Evolutionary conservation across 2,797 vertebrate genomes (phyloP), one percentile per base, ranked within the genome.

Genomic region (Hemibagrus guttatus): DNA sequence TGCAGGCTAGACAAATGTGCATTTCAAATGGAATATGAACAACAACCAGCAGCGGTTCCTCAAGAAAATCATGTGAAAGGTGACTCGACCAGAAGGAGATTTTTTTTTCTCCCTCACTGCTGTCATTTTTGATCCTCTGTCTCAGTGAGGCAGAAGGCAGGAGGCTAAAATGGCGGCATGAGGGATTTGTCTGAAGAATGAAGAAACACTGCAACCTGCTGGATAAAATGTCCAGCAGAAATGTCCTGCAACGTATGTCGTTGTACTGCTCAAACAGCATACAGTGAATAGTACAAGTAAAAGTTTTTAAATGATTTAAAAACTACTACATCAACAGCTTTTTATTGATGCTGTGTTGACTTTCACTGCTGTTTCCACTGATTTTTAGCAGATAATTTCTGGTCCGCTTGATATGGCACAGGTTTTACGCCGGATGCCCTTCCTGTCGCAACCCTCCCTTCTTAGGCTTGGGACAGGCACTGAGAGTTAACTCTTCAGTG

Each of bases 181-280:
- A 28, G 11, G 8, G 6, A 0, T 1, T 0, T 31, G 64, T n/a
- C 84, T 78, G 1, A 8, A 81, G n/a, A 28, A 23, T 76, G 81
- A 88, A 89, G 89, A 91, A 93, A 94, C 91, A 91, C 93, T 95
- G 94, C 95, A 90, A 76, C 92, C 95, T 94, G 91, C 92, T 94
- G 94, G 94, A 74, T 58, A 85, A 6, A 39, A 39, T 8, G 1
- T 46, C 23, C 13, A n/a, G 19, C 39, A 19, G 39, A 81, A 49
- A 19, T 2, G 12, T 81, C 23, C 19, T 28, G 16, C 46, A 49
- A 26, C 71, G 13, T 26, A 49, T 0, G 35, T 1, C 4, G 35
- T 39, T 39, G n/a, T n/a, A n/a, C n/a, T n/a, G n/a, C n/a, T n/a
- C n/a, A 49, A 49, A 49, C 6, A 49, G 46, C 7, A 49, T 8